These are phyloP conservation scores for Cordilura impudica DNA, from an alignment of 2,888 invertebrate species.

Conservation along the genomic window DNA sequence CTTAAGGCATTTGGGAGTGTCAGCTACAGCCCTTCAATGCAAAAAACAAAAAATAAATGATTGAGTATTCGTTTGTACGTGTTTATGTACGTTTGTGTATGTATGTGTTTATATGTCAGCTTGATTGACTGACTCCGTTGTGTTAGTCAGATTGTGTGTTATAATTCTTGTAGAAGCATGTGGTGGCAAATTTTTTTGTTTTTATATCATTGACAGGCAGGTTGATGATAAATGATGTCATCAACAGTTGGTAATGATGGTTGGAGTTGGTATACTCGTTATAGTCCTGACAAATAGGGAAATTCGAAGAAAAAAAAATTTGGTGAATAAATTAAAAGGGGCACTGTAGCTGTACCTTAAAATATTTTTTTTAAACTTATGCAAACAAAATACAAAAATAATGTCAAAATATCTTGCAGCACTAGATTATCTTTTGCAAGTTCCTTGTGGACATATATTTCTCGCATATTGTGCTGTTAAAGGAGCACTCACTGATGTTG, in stretches of 20 bases:
- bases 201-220: slow-evolving; percentile 70
- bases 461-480: too few relatives aligned
- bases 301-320: too few relatives aligned
- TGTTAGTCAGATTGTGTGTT: slow-evolving; percentile 65
- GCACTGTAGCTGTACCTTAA: too few relatives aligned
- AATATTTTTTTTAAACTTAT: too few relatives aligned
- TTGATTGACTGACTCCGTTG: slow-evolving; percentile 65
- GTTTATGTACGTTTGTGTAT: slow-evolving; percentile 26
- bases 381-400: too few relatives aligned
- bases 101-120: slow-evolving; percentile 44
- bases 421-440: too few relatives aligned
- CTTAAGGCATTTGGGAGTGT: slow-evolving; percentile 63
- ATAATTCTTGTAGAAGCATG: slow-evolving; percentile 43
- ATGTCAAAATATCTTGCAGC: too few relatives aligned
- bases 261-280: slow-evolving; percentile 13
- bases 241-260: slow-evolving; percentile 68
- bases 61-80: slow-evolving; percentile 42
- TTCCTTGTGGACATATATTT: too few relatives aligned
- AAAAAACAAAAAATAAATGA: slow-evolving; percentile 47
- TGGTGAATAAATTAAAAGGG: too few relatives aligned
- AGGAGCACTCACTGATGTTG: too few relatives aligned
- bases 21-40: slow-evolving; percentile 60
- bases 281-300: not conserved
- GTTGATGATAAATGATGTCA: slow-evolving; percentile 77
- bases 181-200: slow-evolving; percentile 37